Base-by-base conservation (phyloP, 2,797 vertebrate species). In the Chloroceryle inda region DNA sequence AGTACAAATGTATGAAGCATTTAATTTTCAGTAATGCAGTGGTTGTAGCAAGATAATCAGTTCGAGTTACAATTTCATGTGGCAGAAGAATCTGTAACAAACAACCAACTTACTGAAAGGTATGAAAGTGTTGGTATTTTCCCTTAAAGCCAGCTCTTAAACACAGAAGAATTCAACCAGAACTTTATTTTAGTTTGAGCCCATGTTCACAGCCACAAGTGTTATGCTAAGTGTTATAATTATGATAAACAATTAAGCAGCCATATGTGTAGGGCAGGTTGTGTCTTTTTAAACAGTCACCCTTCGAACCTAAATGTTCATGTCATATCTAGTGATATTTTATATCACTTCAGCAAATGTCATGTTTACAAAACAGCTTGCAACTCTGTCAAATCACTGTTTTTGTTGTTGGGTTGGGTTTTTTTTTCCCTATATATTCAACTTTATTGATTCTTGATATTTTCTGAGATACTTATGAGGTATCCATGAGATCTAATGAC, bases 21-120 rank as follows among this genome's bases (percentile, higher is more conserved):
- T 96, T 96, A 3, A 85, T 96, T 93, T 69, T 74, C 47, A 72
- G 12, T 55, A 94, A 89, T 94, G 49, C 76, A 56, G 82, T 91
- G 71, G 49, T 89, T 94, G 71, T 84, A 84, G 47, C 73, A 81
- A 50, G 37, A 81, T 87, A 91, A 82, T 56, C 67, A 82, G 58
- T 95, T 95, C n/a, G 79, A 94, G 40, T 92, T 75, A 72, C 31
- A 92, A 27, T 71, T 49, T 80, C 10, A 44, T 22, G 22, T 67
- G 23, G 24, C 22, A 80, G 69, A 67, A 79, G 19, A 67, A 63
- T 38, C 29, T 58, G 4, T 52, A 56, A 63, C 33, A 35, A 85
- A 67, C 31, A 47, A 23, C 8, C 31, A 68, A 62, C 24, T 63
- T n/a, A 44, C 4, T 55, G 26, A 77, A 88, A 77, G 19, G 27